Evolutionary conservation across 2,113 vertebrate species (phyloP).

Genomic region (Scomber japonicus): DNA sequence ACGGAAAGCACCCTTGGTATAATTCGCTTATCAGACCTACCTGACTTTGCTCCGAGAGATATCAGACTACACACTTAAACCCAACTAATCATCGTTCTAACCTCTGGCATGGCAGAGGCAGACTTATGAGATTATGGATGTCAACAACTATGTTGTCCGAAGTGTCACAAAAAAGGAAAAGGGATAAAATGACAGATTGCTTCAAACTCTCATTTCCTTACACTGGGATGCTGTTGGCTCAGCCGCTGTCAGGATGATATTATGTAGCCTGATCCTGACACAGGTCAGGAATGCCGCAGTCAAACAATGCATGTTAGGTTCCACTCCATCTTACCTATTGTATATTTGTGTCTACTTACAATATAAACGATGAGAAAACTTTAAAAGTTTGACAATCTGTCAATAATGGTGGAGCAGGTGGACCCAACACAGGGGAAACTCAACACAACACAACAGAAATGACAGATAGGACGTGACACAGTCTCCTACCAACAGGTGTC

Average conservation of each 20-base stretch:
- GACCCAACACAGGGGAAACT: no score
- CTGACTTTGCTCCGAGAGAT: background rate
- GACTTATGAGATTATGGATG: background rate
- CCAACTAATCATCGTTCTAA: background rate
- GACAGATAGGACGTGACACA: no score
- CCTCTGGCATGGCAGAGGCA: no score
- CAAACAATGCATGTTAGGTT: background rate
- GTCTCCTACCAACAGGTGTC: no score
- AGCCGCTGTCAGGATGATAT: slow-evolving; percentile 1
- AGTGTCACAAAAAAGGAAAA: background rate
- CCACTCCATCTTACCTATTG: background rate
- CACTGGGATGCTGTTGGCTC: slow-evolving; percentile 9
- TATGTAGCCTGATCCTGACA: background rate
- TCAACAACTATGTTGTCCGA: background rate
- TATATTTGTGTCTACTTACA: slow-evolving; percentile 1
- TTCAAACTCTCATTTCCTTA: slow-evolving; percentile 3
- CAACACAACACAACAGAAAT: no score
- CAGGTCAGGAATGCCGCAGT: background rate
- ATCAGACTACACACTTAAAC: slow-evolving; percentile 2
- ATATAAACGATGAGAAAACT: background rate
- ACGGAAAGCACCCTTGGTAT: no score
- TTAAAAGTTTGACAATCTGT: no score
- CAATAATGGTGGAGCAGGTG: no score
- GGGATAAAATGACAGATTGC: no score
- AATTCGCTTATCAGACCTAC: no score